Conservation (phyloP, 2,797 vertebrate genomes). For the Sitta carolinensis region DNA sequence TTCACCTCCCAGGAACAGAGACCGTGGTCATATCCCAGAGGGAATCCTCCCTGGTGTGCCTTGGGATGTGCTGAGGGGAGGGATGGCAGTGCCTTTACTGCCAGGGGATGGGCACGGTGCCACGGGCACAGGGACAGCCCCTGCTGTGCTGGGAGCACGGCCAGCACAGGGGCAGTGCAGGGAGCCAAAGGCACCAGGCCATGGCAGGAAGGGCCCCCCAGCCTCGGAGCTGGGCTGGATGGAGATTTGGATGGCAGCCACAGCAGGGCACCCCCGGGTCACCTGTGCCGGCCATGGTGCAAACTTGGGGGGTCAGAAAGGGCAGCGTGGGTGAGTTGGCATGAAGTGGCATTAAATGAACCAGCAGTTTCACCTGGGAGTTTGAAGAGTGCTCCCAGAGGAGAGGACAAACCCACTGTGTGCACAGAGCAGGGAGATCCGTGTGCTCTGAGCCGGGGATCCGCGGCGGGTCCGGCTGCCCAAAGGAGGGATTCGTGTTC, state of each 20-base stretch:
- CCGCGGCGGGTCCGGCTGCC: neutral
- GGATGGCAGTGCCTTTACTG: neutral
- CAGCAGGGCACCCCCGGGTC: too few relatives aligned
- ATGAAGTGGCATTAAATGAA: neutral
- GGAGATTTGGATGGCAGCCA: too few relatives aligned
- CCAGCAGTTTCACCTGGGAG: neutral
- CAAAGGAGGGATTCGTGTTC: neutral
- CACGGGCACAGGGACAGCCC: too few relatives aligned
- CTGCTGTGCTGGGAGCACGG: too few relatives aligned
- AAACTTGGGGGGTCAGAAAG: neutral
- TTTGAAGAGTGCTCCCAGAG: neutral
- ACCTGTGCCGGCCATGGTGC: neutral
- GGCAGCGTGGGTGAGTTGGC: neutral
- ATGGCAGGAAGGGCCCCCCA: too few relatives aligned
- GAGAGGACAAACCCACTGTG: neutral
- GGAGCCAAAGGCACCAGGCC: too few relatives aligned
- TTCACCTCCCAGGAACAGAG: neutral
- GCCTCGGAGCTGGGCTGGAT: too few relatives aligned
- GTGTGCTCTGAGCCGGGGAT: neutral
- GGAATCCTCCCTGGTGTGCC: neutral
- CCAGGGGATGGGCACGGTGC: too few relatives aligned
- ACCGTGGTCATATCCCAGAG: neutral
- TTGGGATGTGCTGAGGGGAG: neutral
- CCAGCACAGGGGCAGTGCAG: too few relatives aligned
- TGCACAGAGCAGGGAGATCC: neutral